Evolutionary conservation across 2,113 vertebrate genomes (phyloP).

Genomic region (Leptodactylus fuscus): DNA sequence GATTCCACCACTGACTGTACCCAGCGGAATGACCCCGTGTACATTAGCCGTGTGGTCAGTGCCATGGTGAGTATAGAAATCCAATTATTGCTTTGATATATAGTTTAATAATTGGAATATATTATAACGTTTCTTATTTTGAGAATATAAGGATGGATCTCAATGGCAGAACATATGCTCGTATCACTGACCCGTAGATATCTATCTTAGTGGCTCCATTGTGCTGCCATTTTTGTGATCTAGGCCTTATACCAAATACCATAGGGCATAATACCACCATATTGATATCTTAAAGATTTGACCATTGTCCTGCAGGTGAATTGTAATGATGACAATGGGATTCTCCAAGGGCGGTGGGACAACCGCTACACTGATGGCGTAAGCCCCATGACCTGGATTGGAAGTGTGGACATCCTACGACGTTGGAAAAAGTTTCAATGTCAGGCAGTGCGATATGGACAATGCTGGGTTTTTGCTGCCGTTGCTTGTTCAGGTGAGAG

Average conservation of each 20-base stretch:
- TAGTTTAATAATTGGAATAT: background rate
- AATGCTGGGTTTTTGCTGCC: constrained; percentile 98
- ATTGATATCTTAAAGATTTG: too few relatives aligned
- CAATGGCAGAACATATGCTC: background rate
- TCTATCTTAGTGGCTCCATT: background rate
- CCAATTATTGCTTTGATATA: background rate
- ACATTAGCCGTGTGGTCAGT: constrained; percentile 67
- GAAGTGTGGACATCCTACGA: constrained; percentile 88
- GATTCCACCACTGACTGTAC: constrained; percentile 64
- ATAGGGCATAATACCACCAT: too few relatives aligned
- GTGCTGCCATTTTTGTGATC: background rate
- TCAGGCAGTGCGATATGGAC: constrained; percentile 87
- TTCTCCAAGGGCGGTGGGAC: constrained; percentile 86
- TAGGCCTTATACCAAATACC: background rate
- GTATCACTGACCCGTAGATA: background rate
- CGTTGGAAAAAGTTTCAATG: constrained; percentile 80
- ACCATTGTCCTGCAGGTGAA: constrained; percentile 82
- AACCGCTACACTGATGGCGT: constrained; percentile 77
- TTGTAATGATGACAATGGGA: constrained; percentile 85
- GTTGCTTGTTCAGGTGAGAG: constrained; percentile 88
- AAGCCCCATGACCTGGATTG: constrained; percentile 87
- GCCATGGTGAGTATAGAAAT: constrained; percentile 64
- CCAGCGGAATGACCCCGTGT: constrained; percentile 66
- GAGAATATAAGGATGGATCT: background rate
- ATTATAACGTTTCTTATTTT: background rate